Conservation (phyloP, 35 echinoderm and acorn worm genomes). For the Lytechinus variegatus region DNA sequence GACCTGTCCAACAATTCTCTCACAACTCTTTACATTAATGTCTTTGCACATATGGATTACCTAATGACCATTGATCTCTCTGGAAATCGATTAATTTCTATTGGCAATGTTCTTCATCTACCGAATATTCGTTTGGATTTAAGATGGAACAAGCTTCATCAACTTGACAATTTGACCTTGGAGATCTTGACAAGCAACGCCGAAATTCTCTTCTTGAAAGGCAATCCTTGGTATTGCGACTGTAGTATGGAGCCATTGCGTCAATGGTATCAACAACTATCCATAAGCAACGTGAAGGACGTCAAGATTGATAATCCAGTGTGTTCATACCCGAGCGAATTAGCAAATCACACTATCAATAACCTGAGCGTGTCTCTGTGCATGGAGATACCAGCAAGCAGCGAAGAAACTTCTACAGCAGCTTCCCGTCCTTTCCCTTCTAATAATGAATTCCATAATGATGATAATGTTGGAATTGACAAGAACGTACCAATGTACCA, state of each 20-base stretch:
- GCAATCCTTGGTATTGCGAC: background rate
- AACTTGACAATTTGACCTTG: background rate
- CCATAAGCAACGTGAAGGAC: background rate
- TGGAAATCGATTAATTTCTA: background rate
- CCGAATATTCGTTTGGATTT: background rate
- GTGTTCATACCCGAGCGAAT: background rate
- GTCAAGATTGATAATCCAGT: background rate
- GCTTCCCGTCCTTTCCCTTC: too few species aligned
- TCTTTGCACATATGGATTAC: background rate
- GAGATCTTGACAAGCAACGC: background rate
- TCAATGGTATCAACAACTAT: conserved; percentile 16
- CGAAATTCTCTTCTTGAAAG: background rate
- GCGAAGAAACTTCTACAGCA: background rate
- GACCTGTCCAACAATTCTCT: conserved; percentile 19
- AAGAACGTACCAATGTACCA: background rate
- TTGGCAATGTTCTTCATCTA: background rate
- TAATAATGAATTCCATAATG: background rate
- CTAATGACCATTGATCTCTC: background rate
- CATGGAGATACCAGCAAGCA: background rate
- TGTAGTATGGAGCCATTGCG: conserved; percentile 7
- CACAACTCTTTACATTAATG: background rate
- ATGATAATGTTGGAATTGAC: background rate
- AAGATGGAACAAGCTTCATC: background rate
- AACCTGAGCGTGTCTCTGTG: background rate
- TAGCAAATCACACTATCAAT: background rate